Base-by-base conservation (phyloP, 2,113 vertebrate genomes). In the Salvator merianae region DNA sequence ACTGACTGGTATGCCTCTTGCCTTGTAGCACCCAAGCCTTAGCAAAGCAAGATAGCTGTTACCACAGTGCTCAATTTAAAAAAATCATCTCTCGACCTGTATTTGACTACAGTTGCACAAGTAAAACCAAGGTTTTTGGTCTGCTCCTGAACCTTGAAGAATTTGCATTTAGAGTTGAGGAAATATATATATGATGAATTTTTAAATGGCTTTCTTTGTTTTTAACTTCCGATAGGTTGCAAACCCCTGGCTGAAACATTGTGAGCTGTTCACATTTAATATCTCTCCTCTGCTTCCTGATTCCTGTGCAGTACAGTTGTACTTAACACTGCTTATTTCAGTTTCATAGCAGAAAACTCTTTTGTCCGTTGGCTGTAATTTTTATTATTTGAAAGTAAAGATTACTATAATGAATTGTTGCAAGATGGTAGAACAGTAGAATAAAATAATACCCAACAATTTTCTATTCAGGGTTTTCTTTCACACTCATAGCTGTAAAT, bases 401-500 rank as follows among this genome's bases (percentile, higher is more conserved):
- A 18, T 76, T 80, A 32, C 32, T 91, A 28, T 77, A 71, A 87
- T 65, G 55, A 92, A 82, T 77, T 82, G 75, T 69, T 88, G 68
- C 74, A 77, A 75, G 82, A 70, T 88, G 22, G 75, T 72, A 59
- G 34, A 84, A 77, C 34, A 88, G 82, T n/a, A 65, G 43, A 84
- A 84, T 85, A 72, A 88, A 87, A 13, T 86, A 80, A 74, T 26
- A 83, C 12, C 9, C 13, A 14, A 0, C 38, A 79, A 34, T 88
- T 80, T 87, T 92, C 77, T 84, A 79, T 79, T 59, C 75, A 76
- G 83, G 88, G 50, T 88, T 90, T 87, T 63, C 68, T 90, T 55
- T 14, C 84, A 36, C 83, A 77, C 38, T 87, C 47, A 55, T 81
- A 87, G 84, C 92, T 85, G 84, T 82, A 91, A 91, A 91, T 86